Conservation (phyloP, 1,140 invertebrate species). For the Macrobrachium rosenbergii region DNA sequence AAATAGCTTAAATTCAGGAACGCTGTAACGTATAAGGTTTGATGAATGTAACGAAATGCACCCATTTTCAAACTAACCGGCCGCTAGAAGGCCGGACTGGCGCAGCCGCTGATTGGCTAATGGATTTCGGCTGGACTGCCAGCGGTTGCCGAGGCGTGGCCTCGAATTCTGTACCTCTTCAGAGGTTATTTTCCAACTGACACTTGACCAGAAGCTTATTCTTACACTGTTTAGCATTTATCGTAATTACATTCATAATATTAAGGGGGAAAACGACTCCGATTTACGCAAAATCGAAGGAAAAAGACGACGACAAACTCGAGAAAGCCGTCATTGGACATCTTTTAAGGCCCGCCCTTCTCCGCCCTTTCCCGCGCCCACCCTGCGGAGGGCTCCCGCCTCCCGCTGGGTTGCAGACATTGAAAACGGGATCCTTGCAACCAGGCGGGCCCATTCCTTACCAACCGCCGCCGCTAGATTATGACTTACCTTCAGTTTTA, state of each 20-base stretch:
- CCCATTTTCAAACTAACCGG: constrained; percentile 64
- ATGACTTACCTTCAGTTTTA: constrained; percentile 59
- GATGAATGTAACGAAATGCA: constrained; percentile 64
- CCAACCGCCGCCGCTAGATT: constrained; percentile 51
- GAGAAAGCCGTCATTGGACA: neutral
- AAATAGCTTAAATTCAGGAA: constrained; percentile 64
- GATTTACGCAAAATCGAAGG: too few relatives aligned
- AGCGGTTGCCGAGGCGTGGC: neutral
- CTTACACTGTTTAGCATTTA: too few relatives aligned
- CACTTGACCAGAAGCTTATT: too few relatives aligned
- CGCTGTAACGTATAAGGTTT: constrained; percentile 64
- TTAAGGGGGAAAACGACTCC: too few relatives aligned
- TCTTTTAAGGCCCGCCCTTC: constrained; percentile 22
- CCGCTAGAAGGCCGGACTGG: constrained; percentile 54
- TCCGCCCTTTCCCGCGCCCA: constrained; percentile 30
- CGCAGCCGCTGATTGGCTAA: constrained; percentile 58
- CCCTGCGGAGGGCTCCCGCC: constrained; percentile 40
- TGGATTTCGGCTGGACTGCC: constrained; percentile 35
- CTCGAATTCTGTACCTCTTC: too few relatives aligned
- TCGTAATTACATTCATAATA: too few relatives aligned
- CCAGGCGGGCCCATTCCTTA: constrained; percentile 54
- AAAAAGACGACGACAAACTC: too few relatives aligned
- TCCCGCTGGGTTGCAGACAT: constrained; percentile 57
- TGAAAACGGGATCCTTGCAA: constrained; percentile 63
- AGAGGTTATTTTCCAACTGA: too few relatives aligned